Evolutionary conservation across 2,888 invertebrate genomes (phyloP).

Genomic region (Scaptomyza reducta): DNA sequence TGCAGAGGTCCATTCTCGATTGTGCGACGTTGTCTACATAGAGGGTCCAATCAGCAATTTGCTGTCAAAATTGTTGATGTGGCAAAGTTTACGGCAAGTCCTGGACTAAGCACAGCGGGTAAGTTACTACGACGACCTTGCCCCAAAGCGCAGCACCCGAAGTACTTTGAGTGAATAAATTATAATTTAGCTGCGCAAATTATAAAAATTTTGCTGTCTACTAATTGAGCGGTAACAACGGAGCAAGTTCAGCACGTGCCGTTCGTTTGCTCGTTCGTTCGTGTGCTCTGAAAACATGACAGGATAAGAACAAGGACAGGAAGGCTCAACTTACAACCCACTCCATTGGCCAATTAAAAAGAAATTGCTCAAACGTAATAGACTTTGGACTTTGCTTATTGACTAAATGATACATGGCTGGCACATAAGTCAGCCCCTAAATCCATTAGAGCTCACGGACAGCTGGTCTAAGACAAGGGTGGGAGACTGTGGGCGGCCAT

Average conservation of each 20-base stretch:
- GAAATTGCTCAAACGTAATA: slow-evolving; percentile 71
- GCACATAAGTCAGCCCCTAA: slow-evolving; percentile 70
- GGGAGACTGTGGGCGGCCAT: slow-evolving; percentile 26
- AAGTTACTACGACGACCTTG: slow-evolving; percentile 73
- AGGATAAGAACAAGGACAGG: slow-evolving; percentile 8
- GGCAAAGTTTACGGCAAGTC: slow-evolving; percentile 97
- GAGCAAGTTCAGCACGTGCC: slow-evolving; percentile 45
- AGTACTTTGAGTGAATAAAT: slow-evolving; percentile 69
- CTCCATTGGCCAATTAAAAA: slow-evolving; percentile 66
- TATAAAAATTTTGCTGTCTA: slow-evolving; percentile 71
- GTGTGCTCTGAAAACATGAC: background rate
- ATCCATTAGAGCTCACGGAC: slow-evolving; percentile 63
- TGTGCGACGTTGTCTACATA: slow-evolving; percentile 96
- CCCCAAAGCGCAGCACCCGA: slow-evolving; percentile 28
- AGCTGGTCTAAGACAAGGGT: slow-evolving; percentile 42
- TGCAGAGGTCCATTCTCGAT: slow-evolving; percentile 97
- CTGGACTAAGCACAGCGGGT: slow-evolving; percentile 98
- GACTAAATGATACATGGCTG: slow-evolving; percentile 72
- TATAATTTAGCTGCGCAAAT: slow-evolving; percentile 77
- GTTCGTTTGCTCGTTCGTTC: background rate
- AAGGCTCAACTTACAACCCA: slow-evolving; percentile 7
- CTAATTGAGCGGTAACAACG: slow-evolving; percentile 64
- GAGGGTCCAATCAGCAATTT: slow-evolving; percentile 97
- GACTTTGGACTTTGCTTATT: slow-evolving; percentile 53
- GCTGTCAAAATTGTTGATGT: slow-evolving; percentile 99